Evolutionary conservation across 2,797 vertebrate species (phyloP), one percentile per base, ranked within the genome.

Genomic region (Semotilus atromaculatus): DNA sequence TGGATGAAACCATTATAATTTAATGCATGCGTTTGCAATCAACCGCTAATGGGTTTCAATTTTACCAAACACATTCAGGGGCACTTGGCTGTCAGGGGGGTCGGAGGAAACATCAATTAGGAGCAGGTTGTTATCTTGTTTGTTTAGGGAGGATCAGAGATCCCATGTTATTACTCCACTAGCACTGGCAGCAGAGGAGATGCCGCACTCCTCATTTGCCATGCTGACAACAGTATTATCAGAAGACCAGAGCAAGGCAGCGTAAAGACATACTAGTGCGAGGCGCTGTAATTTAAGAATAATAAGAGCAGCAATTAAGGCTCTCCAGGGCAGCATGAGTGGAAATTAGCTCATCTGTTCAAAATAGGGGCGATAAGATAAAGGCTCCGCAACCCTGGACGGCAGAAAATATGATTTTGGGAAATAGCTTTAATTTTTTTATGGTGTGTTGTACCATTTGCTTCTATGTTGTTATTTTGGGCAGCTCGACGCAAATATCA

Each of bases 251-350:
- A 80, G 85, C 45, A 31, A 89, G 92, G 88, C 86, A 89, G 85
- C 60, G 90, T 90, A 89, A 87, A 85, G 77, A 74, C 62, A 71
- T 88, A 76, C 88, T 67, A 84, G 80, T 74, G 81, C 88, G 89
- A 87, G 87, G 83, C 86, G 85, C 88, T 92, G 91, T 90, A 90
- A 90, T 92, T 93, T 85, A 87, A 86, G 88, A 90, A 89, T 93
- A 91, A 93, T 89, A 90, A 90, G 79, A 86, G 48, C 45, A 36
- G 87, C 93, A 92, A 94, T 94, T 91, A 93, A 90, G 89, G 88
- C 91, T 91, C 90, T 92, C 88, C 7, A 58, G 80, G 84, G 88
- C 81, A 71, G 78, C 68, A 72, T 60, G 62, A 84, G 88, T 88
- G 88, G 90, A 91, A 92, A 92, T 90, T 84, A 83, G 62, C 67